Evolutionary conservation across 2,113 vertebrate species (phyloP), one percentile per base, ranked within the genome.

Genomic region (Notarius lentiginosus): DNA sequence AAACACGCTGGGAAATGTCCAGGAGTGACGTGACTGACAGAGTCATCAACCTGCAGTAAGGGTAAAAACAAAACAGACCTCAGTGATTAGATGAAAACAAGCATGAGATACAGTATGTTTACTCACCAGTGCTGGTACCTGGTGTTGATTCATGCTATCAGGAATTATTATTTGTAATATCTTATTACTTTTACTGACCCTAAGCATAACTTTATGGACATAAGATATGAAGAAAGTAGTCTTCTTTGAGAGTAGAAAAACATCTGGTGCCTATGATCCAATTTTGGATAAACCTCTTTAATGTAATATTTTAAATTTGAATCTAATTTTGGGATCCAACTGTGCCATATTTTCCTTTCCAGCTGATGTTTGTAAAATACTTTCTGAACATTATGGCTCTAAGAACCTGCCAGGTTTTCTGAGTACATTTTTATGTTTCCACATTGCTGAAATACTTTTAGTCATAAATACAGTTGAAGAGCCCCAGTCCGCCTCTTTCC

Each of bases 21-120:
- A 73, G 27, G 73, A 82, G 66, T 83, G 87, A 65, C 53, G 30
- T 82, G 84, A 86, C 20, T 56, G 72, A 76, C 27, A 22, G 86
- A 83, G 86, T 87, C 81, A 87, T 83, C 86, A 58, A 77, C 86
- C 72, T 66, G 68, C n/a, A 87, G 47, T 41, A 81, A 73, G 10
- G 81, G 15, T 18, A 68, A 61, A 75, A 83, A 76, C 81, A 83
- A 82, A 75, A 10, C 81, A 66, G 60, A 76, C 58, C 60, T 77
- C 70, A 27, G 63, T n/a, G 86, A 0, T 20, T 56, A 22, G 70
- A 83, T 53, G 51, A 87, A 83, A 83, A 83, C 80, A 63, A 66
- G 65, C 56, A 56, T 1, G 49, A 30, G 56, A 70, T 47, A 18
- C 56, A 34, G 20, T 55, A 55, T 87, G 86, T 66, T 87, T 65